A percentile compares a stretch with the other conserved stretches of the same genome.
Evolutionary conservation across 2,797 vertebrate species (phyloP).

Genomic region (Hybognathus amarus): DNA sequence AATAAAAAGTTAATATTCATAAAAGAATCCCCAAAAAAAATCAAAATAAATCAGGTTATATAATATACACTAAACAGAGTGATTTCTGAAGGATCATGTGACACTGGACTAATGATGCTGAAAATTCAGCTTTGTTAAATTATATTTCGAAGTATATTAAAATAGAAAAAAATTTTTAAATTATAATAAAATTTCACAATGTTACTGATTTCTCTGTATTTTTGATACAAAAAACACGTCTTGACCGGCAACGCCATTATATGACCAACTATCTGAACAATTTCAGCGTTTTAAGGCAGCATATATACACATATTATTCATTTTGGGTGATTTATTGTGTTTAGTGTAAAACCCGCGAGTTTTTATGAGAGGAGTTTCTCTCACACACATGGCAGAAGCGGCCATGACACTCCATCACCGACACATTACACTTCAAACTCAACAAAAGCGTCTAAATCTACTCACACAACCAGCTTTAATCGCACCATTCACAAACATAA

Average conservation of each 20-base stretch:
- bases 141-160: no score
- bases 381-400: conserved; percentile 28
- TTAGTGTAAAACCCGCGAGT: neutral
- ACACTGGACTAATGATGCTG: neutral
- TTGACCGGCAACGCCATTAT: neutral
- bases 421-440: neutral
- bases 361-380: neutral
- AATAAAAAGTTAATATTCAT: no score
- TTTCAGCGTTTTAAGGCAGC: rapidly evolving
- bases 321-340: neutral
- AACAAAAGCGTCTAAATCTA: neutral
- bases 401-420: conserved; percentile 23
- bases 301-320: no score
- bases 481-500: neutral
- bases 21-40: no score
- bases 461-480: neutral
- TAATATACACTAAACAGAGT: no score
- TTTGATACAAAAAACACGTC: no score
- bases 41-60: no score
- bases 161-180: no score
- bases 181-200: no score
- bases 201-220: no score
- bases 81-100: neutral
- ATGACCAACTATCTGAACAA: rapidly evolving
- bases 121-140: no score